Evolutionary conservation across 2,888 invertebrate species (phyloP).

Genomic region (Julus scanicus): DNA sequence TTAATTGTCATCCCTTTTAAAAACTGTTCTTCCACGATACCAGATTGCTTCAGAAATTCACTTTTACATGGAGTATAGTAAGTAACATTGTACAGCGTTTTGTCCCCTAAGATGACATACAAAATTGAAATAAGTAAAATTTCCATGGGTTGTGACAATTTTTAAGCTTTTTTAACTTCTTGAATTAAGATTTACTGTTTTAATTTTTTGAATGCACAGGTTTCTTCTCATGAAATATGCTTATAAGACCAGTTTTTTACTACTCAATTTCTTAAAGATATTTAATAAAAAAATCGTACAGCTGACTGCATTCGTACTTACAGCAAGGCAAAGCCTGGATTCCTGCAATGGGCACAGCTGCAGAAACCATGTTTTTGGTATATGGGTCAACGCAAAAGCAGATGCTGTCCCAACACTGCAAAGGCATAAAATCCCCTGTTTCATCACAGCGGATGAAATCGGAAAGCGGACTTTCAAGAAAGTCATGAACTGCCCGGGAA

Average conservation of each 20-base stretch:
- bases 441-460: conserved; percentile 50
- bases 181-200: too few relatives aligned
- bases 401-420: conserved; percentile 52
- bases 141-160: too few relatives aligned
- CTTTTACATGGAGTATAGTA: conserved; percentile 53
- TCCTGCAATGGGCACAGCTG: conserved; percentile 51
- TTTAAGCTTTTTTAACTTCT: too few relatives aligned
- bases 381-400: conserved; percentile 54
- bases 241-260: too few relatives aligned
- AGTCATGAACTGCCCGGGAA: conserved; percentile 43
- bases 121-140: too few relatives aligned
- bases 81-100: conserved; percentile 13
- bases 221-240: too few relatives aligned
- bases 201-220: too few relatives aligned
- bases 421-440: conserved; percentile 51
- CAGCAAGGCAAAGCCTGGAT: conserved; percentile 54
- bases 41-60: conserved; percentile 34
- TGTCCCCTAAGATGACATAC: neutral
- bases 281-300: neutral
- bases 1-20: conserved; percentile 41
- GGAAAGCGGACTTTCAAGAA: neutral
- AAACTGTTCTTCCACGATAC: conserved; percentile 42
- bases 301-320: conserved; percentile 46
- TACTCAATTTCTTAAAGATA: too few relatives aligned
- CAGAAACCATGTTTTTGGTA: neutral